Base-by-base conservation (phyloP, 2,113 vertebrate species). In the Echinops telfairi region DNA sequence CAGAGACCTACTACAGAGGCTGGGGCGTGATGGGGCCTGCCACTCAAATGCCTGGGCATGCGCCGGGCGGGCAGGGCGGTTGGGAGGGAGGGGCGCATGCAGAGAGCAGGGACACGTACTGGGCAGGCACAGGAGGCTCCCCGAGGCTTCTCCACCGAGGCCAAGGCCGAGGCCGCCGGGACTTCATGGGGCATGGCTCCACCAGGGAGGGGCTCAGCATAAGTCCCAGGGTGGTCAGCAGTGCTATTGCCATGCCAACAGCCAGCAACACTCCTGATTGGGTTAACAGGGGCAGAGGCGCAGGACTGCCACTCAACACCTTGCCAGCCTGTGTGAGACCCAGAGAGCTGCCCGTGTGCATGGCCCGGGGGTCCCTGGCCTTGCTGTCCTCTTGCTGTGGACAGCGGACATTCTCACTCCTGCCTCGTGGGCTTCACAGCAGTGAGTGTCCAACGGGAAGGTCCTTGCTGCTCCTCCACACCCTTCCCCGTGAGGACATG, bases 91-190 rank as follows among this genome's bases (percentile, higher is more conserved):
- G 0, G 0, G 43, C 57, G 96, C 4, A 14, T 22, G 57, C 9
- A 16, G 62, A 23, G 20, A 10, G 5, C 9, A 58, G 0, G 0
- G 43, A 96, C 78, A 98, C 27, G 89, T 97, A 98, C 57, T 98
- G 98, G 0, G 97, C 78, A 0, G 98, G 98, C 94, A 98, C 27
- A 33, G 97, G 96, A 4, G 98, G 98, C 89, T 99, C 98, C 0
- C 98, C 98, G 33, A 99, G 97, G 82, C 98, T 99, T 91, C 99
- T 98, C 99, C 99, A 99, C 15, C 92, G 98, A 58, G 99, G 98
- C 15, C 92, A 98, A 58, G 99, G 98, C 40, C 40, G 40, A 40
- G 40, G 40, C 85, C 98, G 98, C 94, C 97, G 98, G 87, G 89
- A 96, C 96, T 97, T 97, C 79, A 98, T 93, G 9, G 98, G 98